These are phyloP conservation scores for Agelastica alni DNA, from an alignment of 2,888 invertebrate species.

Conservation along the genomic window DNA sequence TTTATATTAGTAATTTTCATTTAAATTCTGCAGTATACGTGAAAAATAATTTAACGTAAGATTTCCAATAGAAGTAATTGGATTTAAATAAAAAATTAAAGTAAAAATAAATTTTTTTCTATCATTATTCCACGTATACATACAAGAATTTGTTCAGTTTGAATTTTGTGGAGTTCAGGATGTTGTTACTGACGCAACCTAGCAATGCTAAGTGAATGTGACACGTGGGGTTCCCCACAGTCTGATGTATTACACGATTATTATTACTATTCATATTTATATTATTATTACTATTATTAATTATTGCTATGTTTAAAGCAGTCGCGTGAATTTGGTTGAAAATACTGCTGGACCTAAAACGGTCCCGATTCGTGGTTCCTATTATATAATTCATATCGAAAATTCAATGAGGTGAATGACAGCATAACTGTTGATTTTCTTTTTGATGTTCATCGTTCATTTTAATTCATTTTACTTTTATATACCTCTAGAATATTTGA, in stretches of 20 bases:
- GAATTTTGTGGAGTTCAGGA: slow-evolving; percentile 17
- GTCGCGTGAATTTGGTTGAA: slow-evolving; percentile 54
- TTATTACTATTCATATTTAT: slow-evolving; percentile 60
- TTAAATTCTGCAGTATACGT: too few relatives aligned
- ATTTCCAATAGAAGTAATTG: too few relatives aligned
- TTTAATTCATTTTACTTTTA: slow-evolving; percentile 41
- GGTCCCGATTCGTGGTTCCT: slow-evolving; percentile 46
- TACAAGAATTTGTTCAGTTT: too few relatives aligned
- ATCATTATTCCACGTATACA: too few relatives aligned
- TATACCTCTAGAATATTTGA: slow-evolving; percentile 35
- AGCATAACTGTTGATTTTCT: slow-evolving; percentile 32
- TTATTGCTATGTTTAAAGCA: slow-evolving; percentile 54
- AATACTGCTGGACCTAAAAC: slow-evolving; percentile 47
- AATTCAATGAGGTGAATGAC: slow-evolving; percentile 45
- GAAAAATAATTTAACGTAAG: too few relatives aligned
- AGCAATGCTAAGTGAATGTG: slow-evolving; percentile 58
- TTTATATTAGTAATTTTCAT: too few relatives aligned
- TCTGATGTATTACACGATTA: slow-evolving; percentile 59
- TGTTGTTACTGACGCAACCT: slow-evolving; percentile 37
- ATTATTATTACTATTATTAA: slow-evolving; percentile 53
- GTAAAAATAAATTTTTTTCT: too few relatives aligned
- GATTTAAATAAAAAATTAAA: too few relatives aligned
- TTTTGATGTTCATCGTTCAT: slow-evolving; percentile 31
- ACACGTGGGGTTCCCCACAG: slow-evolving; percentile 53
- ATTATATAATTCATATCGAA: slow-evolving; percentile 57